Conservation (phyloP, 2,888 invertebrate species). For the Peribatodes rhomboidaria region DNA sequence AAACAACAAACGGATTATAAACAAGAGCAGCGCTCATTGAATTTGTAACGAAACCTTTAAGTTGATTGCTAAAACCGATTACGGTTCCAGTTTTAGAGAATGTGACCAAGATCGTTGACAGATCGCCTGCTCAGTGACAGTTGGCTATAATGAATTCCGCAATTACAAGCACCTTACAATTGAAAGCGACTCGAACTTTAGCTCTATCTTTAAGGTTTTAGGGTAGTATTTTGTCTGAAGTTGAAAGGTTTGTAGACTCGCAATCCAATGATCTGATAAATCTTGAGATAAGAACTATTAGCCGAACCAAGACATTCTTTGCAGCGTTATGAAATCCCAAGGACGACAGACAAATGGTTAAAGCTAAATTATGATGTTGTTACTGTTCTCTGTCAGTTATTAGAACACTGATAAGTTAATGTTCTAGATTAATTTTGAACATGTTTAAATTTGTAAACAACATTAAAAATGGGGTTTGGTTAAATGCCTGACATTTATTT, state of each 20-base stretch:
- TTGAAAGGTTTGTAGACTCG: constrained; percentile 46
- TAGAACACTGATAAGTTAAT: too few relatives aligned
- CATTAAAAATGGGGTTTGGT: too few relatives aligned
- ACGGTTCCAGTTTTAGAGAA: constrained; percentile 53
- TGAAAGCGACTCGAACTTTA: constrained; percentile 29
- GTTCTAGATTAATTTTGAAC: not conserved
- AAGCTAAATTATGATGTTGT: constrained; percentile 12
- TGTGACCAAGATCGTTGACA: constrained; percentile 56
- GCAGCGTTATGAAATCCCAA: constrained; percentile 57
- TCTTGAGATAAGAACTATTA: constrained; percentile 63
- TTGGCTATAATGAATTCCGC: constrained; percentile 59
- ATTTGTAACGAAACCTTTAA: constrained; percentile 36
- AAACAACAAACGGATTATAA: constrained; percentile 18
- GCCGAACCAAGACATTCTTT: constrained; percentile 56
- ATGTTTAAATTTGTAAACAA: too few relatives aligned
- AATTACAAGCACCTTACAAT: constrained; percentile 57
- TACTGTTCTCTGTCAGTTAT: constrained; percentile 1
- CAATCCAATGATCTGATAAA: constrained; percentile 61
- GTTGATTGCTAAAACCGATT: constrained; percentile 46
- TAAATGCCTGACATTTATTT: too few relatives aligned
- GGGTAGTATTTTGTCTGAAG: constrained; percentile 41
- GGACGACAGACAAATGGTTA: constrained; percentile 39
- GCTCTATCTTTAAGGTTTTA: constrained; percentile 36
- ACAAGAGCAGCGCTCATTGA: constrained; percentile 28
- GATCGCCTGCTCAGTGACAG: constrained; percentile 59